Base-by-base conservation (phyloP, 2,888 invertebrate genomes). In the Drosophila silvestris region DNA sequence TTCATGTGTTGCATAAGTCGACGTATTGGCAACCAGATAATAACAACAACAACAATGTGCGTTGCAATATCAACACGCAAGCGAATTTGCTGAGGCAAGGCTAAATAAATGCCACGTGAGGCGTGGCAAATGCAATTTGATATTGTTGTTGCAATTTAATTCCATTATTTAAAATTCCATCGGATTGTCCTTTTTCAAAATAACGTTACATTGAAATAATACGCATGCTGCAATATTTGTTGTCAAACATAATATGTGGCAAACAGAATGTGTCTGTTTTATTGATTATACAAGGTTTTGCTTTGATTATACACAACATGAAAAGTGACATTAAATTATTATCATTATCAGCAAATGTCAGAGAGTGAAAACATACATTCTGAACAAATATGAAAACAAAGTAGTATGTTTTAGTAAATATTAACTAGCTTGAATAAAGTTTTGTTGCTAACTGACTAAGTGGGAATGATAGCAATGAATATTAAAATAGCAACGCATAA, bases 1-100 rank as follows among this genome's bases (percentile, higher is more conserved):
- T 50, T 65, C 53, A 58, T 28, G 41, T 61, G 76, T 89, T 89
- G 87, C 87, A 89, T 82, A 87, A 84, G 67, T 52, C 37, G 32
- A 74, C 30, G 56, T 69, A 70, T 74, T 64, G 74, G 63, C 60
- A 58, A 52, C 12, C 59, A 56, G 32, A 35, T n/a, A 58, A 37
- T 1, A 61, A 35, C 66, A 70, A 37, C 51, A n/a, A 56, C 57
- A 58, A 19, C 53, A 30, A 10, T 30, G 5, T 16, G 22, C 19
- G 35, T 39, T 64, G 70, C 53, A 68, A 63, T 51, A 64, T 39
- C 44, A 72, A 73, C 79, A 71, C 84, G 83, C 73, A 79, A 77
- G 67, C 66, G 32, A 69, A 69, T 66, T 63, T 60, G 58, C 30
- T 62, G 69, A 44, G 59, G 63, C 71, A 53, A 28, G 33, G 53